Percentiles rank a stretch among this genome's conserved stretches.
Conservation (phyloP, 2,888 invertebrate genomes). For the Sphaeridia pumilis region DNA sequence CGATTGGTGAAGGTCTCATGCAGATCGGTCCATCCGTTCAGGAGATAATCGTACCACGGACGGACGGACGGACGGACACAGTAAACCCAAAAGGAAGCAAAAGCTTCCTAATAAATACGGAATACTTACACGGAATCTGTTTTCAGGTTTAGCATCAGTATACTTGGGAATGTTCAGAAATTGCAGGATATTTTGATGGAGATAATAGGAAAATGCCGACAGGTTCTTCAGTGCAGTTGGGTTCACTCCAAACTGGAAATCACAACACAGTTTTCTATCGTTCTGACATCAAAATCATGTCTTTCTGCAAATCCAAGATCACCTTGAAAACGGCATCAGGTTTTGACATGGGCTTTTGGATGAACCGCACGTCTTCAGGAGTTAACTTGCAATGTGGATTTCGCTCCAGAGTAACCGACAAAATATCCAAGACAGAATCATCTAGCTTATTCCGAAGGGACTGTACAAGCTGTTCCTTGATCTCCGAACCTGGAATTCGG, state of each 20-base stretch:
- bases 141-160: conserved; percentile 54
- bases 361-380: conserved; percentile 60
- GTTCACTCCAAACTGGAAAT: conserved; percentile 38
- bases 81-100: too few species aligned
- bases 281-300: too few species aligned
- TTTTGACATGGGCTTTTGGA: conserved; percentile 52
- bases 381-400: conserved; percentile 63
- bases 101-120: too few species aligned
- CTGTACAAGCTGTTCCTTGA: conserved; percentile 54
- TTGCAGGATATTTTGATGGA: conserved; percentile 58
- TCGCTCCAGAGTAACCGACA: conserved; percentile 55
- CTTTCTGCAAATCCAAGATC: conserved; percentile 17
- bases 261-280: too few species aligned
- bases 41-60: too few species aligned
- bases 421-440: conserved; percentile 57
- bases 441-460: conserved; percentile 58
- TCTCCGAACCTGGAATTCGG: conserved; percentile 50
- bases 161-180: conserved; percentile 59
- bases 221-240: conserved; percentile 46
- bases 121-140: conserved; percentile 54
- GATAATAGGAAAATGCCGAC: conserved; percentile 53
- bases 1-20: too few species aligned
- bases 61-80: too few species aligned
- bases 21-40: too few species aligned
- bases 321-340: conserved; percentile 48